phyloP scores from a whole-genome alignment of 2,888 invertebrate species.

The Deilephila elpenor region DNA sequence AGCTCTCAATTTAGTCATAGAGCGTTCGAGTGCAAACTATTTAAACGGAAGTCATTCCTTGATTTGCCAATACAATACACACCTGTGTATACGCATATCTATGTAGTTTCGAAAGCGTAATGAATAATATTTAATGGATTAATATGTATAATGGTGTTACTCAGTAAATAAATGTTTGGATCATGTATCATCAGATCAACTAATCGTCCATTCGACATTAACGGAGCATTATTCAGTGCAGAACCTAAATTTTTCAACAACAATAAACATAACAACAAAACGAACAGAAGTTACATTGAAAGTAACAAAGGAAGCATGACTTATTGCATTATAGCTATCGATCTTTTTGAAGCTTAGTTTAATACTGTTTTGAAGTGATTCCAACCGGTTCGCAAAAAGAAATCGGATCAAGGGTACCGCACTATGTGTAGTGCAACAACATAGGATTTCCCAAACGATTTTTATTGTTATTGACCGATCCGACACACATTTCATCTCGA shows the following conservation, averaged over 20 bases:
- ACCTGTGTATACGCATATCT: not conserved
- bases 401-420: conserved; percentile 67
- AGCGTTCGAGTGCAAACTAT: not conserved
- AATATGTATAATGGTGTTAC: no score
- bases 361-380: conserved; percentile 39
- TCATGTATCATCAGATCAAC: not conserved
- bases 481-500: conserved; percentile 43
- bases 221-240: conserved; percentile 17
- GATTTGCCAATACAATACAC: not conserved
- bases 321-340: conserved; percentile 28
- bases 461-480: conserved; percentile 61
- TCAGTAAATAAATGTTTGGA: not conserved
- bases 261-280: conserved; percentile 27
- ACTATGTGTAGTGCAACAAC: conserved; percentile 44
- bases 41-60: not conserved
- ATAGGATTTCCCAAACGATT: conserved; percentile 55
- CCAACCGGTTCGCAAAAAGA: conserved; percentile 46
- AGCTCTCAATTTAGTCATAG: conserved; percentile 27
- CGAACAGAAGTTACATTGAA: conserved; percentile 8
- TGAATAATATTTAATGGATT: no score
- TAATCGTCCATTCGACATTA: conserved; percentile 25
- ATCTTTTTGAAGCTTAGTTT: conserved; percentile 28
- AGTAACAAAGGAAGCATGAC: conserved; percentile 30
- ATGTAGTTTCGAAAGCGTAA: not conserved
- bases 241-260: conserved; percentile 23